phyloP scores from a whole-genome alignment of 2,797 vertebrate genomes.

The Coluber constrictor region DNA sequence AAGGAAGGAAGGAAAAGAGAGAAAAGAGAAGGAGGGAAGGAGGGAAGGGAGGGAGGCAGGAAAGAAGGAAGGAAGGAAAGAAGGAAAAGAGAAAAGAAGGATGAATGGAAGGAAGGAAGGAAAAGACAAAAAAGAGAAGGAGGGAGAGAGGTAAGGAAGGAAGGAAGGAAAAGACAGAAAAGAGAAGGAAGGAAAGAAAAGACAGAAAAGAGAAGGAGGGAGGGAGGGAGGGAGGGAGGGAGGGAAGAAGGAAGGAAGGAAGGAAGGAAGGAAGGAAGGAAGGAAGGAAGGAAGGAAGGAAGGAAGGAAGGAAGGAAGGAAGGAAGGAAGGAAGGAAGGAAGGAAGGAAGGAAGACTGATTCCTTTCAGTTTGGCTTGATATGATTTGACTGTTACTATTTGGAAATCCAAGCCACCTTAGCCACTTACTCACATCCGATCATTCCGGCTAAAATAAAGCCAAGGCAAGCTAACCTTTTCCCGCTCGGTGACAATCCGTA shows the following conservation, averaged over 20 bases:
- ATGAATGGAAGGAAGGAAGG: too few species aligned
- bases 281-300: neutral
- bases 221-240: too few species aligned
- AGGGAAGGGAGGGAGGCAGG: fast-evolving
- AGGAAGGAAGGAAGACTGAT: neutral
- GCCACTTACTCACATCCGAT: neutral
- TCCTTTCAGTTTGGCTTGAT: neutral
- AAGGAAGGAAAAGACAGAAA: neutral
- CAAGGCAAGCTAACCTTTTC: neutral
- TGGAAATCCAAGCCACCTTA: neutral
- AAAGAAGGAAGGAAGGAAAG: too few species aligned
- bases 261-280: too few species aligned
- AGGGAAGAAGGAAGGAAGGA: too few species aligned
- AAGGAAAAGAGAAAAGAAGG: too few species aligned
- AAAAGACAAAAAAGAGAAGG: too few species aligned
- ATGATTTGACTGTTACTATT: neutral
- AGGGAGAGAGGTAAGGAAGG: neutral
- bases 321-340: neutral
- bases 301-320: neutral
- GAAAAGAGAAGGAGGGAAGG: too few species aligned
- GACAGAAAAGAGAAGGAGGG: too few species aligned
- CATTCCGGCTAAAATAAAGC: neutral
- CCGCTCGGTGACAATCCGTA: neutral
- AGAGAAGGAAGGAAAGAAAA: too few species aligned
- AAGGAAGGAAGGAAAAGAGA: too few species aligned